Evolutionary conservation across 1,140 invertebrate species (phyloP).

Genomic region (Microplitis mediator): DNA sequence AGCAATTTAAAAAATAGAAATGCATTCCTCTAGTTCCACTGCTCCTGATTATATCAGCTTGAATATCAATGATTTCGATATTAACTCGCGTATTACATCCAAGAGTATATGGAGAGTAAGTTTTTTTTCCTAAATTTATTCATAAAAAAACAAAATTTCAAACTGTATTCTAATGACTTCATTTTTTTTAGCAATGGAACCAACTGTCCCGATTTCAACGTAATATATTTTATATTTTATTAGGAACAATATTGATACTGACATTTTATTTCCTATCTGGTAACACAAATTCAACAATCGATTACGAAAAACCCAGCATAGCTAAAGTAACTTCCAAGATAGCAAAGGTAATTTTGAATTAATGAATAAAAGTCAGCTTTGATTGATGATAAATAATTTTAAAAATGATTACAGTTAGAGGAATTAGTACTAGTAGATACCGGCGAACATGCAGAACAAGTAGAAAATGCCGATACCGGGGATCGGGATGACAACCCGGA

Average conservation of each 20-base stretch:
- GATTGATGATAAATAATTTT: background rate
- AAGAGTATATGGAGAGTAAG: slow-evolving; percentile 60
- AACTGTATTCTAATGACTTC: background rate
- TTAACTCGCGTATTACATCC: slow-evolving; percentile 46
- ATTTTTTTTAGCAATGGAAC: slow-evolving; percentile 73
- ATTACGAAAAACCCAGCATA: slow-evolving; percentile 48
- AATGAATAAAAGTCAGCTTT: background rate
- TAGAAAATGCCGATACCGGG: background rate
- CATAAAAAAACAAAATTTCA: background rate
- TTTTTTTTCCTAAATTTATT: background rate
- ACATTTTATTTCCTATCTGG: slow-evolving; percentile 66
- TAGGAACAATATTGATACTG: slow-evolving; percentile 62
- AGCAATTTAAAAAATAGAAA: too few species aligned
- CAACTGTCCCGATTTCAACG: slow-evolving; percentile 82
- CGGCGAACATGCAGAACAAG: background rate
- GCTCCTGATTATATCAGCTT: slow-evolving; percentile 55
- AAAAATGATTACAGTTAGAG: slow-evolving; percentile 37
- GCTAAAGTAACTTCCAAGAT: slow-evolving; percentile 49
- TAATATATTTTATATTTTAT: slow-evolving; percentile 71
- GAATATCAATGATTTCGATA: slow-evolving; percentile 53
- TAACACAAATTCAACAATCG: slow-evolving; percentile 40
- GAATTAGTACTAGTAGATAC: slow-evolving; percentile 24
- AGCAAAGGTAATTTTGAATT: slow-evolving; percentile 37
- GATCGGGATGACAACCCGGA: slow-evolving; percentile 49
- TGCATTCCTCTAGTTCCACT: too few species aligned